Base-by-base conservation (phyloP, 2,888 invertebrate genomes). In the Dysmachus trigonus region DNA sequence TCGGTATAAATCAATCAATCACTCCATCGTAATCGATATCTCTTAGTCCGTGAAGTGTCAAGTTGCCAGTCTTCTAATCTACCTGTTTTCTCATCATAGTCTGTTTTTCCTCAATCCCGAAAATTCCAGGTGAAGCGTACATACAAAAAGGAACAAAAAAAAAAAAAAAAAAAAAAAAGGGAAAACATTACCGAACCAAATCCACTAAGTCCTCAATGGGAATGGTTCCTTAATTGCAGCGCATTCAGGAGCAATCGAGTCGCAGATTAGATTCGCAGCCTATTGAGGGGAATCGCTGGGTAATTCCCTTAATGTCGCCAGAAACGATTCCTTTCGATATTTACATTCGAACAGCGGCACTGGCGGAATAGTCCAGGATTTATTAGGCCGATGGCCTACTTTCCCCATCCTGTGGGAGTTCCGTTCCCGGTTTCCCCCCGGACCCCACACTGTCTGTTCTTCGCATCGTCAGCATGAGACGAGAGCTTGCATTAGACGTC, bases 261-360 rank as follows among this genome's bases (percentile, higher is more conserved):
- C 62, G 62, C 62, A 62, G 62, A 62, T 62, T 62, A 62, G 62
- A 27, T 62, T 62, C 62, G 27, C 62, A 73, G 73, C n/a, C 73
- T 31, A 73, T 33, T 73, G 33, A 33, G 31, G n/a, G 73, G 33
- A 73, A 73, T 73, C 33, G n/a, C 73, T 30, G 13, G 13, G 76
- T 76, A 76, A 76, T 76, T 76, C 76, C 33, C 76, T 76, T 38
- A 38, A 76, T 35, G 38, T 76, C 38, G 33, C 76, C 38, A 33
- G 35, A 76, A 76, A 35, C 35, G 76, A 76, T 76, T 76, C 38
- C 76, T 31, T 76, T 22, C n/a, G 76, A 76, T 76, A 76, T 76
- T 76, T 38, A 76, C 22, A 62, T 62, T 22, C 27, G 62, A 27
- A 62, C 0, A 22, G 62, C 62, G 62, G 22, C 62, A 22, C 62